Base-by-base conservation (phyloP, 92 coral and sea anemone species). In the Umimayanthus kanabou region DNA sequence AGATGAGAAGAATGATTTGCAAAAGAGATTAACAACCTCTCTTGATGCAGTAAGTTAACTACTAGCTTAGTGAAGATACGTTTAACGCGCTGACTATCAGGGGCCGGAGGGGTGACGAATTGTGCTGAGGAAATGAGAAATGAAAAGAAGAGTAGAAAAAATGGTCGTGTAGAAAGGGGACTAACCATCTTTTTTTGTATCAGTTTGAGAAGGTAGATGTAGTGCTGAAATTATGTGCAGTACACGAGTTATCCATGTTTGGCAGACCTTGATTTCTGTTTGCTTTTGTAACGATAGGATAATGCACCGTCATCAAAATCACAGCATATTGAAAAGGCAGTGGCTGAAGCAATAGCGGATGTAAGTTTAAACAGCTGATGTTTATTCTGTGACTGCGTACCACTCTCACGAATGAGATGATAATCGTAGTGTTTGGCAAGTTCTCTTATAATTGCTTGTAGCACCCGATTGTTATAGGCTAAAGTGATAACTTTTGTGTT, bases 341-440 rank as follows among this genome's bases (percentile, higher is more conserved):
- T 97, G 73, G 98, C 93, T 6, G 99, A 97, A 47, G 99, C 99
- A 13, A 97, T 97, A 92, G 95, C 92, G 23, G 99, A 97, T 86
- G 99, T 97, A 85, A 95, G 98, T 96, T 53, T 39, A 13, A 53
- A 53, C 58, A 53, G 58, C 11, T 53, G 58, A 53, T 53, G 16
- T 13, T 53, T 53, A 13, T 53, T 53, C 58, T 53, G 69, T 22
- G n/a, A 18, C 69, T 61, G n/a, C 26, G 15, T 23, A 61, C 23
- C 69, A 61, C 15, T 61, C 3, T 25, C 69, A 18, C 22, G 69
- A 61, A 61, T 61, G 4, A 61, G 69, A 18, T 18, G 3, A 61
- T 61, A 61, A 20, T 61, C 8, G n/a, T 61, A 18, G 69, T 4
- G 69, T 20, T 14, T 61, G 69, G n/a, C 26, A 18, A 22, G 69